Percentiles rank a stretch among this genome's conserved stretches.
These are phyloP conservation scores for Oxystoma pomonae DNA, from an alignment of 2,888 invertebrate genomes.

Conservation along the genomic window DNA sequence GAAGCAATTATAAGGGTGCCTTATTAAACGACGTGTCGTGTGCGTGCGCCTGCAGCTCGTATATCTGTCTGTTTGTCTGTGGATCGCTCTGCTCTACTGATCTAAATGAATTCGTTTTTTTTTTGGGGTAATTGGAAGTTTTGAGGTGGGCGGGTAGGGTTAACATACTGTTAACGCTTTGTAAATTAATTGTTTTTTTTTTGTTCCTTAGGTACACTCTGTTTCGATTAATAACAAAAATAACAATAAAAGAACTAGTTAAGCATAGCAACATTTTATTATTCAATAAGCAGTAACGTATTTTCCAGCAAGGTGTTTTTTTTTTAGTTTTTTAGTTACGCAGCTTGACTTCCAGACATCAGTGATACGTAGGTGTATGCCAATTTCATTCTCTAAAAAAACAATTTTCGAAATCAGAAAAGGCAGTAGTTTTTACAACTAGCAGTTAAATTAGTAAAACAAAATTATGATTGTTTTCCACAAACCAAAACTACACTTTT, in stretches of 20 bases:
- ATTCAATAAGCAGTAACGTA: no score
- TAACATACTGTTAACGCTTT: slow-evolving; percentile 2
- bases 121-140: neutral
- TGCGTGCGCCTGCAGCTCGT: slow-evolving; percentile 2
- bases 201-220: no score
- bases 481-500: no score
- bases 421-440: no score
- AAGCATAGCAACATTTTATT: no score
- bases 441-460: no score
- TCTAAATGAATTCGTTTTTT: neutral
- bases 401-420: neutral
- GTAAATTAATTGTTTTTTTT: slow-evolving; percentile 27
- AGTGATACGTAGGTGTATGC: slow-evolving; percentile 15
- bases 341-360: slow-evolving; percentile 10
- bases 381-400: slow-evolving; percentile 13
- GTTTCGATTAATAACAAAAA: no score
- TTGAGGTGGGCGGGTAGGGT: neutral
- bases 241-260: no score
- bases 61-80: neutral
- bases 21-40: slow-evolving; percentile 24
- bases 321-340: no score
- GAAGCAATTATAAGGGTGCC: slow-evolving; percentile 20
- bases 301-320: no score
- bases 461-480: no score
- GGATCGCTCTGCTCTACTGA: neutral